Base-by-base conservation (phyloP, 2,888 invertebrate genomes). In the Cremastinae sp. region DNA sequence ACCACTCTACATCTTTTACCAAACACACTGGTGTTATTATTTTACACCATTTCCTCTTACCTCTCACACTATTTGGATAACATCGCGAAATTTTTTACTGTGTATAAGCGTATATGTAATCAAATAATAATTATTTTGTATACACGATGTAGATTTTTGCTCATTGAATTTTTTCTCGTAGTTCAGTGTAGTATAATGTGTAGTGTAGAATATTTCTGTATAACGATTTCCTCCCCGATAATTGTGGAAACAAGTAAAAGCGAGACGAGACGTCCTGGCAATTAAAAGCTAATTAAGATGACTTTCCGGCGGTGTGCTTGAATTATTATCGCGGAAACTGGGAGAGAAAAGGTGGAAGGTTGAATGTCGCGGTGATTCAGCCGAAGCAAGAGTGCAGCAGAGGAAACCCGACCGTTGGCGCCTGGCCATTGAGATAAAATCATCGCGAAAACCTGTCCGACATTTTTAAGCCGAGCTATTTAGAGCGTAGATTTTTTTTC, bases 241-340 rank as follows among this genome's bases (percentile, higher is more conserved):
- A 68, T 61, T 66, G 41, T 49, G 59, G n/a, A 59, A 66, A 73
- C 66, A 53, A 45, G 18, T 34, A 61, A 58, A 45, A 73, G 36
- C 53, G 36, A 53, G 66, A 51, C 66, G 47, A 54, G 73, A 73
- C 53, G 45, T 73, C 73, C 66, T 66, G 73, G 73, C 66, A 73
- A 73, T 73, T 73, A 61, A 61, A 61, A 28, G n/a, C 59, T 58
- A 66, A 73, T 73, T 66, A 66, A 66, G 66, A 36, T n/a, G 41
- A 54, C 59, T 58, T 9, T 41, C n/a, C n/a, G n/a, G 45, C 22
- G 51, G 34, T 38, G 53, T 22, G 41, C 12, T 34, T 12, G 58
- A 47, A 34, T 41, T 51, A 41, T 7, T 54, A 10, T 38, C 28
- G 10, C 12, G 47, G 7, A 12, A 34, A 38, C 12, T 2, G 53